These are phyloP conservation scores for Bombus breviceps DNA, from an alignment of 1,140 invertebrate species.

Conservation along the genomic window DNA sequence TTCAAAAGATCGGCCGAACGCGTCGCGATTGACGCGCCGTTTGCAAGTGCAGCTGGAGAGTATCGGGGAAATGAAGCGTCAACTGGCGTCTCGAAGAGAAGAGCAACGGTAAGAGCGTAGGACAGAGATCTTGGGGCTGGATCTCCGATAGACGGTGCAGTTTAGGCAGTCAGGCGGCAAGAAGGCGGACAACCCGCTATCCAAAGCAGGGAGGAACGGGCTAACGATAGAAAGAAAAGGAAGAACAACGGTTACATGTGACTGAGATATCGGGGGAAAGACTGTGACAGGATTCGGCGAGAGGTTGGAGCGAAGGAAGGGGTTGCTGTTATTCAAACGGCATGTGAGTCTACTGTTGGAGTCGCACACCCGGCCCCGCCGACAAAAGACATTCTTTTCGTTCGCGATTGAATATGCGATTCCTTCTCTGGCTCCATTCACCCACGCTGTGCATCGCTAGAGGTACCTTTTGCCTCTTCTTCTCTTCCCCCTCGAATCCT, in stretches of 20 bases:
- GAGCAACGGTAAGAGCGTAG: background rate
- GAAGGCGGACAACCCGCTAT: slow-evolving; percentile 9
- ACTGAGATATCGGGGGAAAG: slow-evolving; percentile 8
- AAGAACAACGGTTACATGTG: slow-evolving; percentile 7
- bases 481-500: background rate
- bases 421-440: slow-evolving; percentile 9
- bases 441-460: background rate
- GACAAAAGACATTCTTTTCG: slow-evolving; percentile 58
- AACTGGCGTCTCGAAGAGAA: background rate
- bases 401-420: slow-evolving; percentile 57
- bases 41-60: background rate
- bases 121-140: background rate
- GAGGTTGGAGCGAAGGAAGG: background rate
- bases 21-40: no score
- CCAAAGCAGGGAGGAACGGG: background rate
- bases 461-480: slow-evolving; percentile 15
- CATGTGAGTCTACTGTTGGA: slow-evolving; percentile 23
- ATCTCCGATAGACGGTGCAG: slow-evolving; percentile 17
- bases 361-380: slow-evolving; percentile 18
- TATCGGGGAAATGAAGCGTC: background rate
- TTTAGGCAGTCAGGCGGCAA: slow-evolving; percentile 22
- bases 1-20: no score
- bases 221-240: background rate
- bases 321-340: slow-evolving; percentile 38
- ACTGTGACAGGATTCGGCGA: background rate